A percentile compares a stretch with the other conserved stretches of the same genome.
Evolutionary conservation across 2,113 vertebrate species (phyloP).

Genomic region (Sphaerodactylus townsendi): DNA sequence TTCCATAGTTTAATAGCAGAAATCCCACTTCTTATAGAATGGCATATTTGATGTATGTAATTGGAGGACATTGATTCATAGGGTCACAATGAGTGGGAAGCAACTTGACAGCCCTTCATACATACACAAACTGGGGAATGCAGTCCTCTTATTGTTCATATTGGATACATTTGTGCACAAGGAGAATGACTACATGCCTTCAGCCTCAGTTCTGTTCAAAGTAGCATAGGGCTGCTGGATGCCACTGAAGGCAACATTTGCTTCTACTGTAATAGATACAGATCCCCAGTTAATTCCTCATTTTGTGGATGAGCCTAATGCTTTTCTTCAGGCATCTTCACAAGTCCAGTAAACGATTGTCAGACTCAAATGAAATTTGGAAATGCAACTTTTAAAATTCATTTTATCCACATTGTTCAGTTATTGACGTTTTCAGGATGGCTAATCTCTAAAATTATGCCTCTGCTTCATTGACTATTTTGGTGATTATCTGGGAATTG

Average conservation of each 20-base stretch:
- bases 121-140: background rate
- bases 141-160: slow-evolving; percentile 16
- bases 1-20: background rate
- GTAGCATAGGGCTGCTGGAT: background rate
- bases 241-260: background rate
- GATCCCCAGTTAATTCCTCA: slow-evolving; percentile 32
- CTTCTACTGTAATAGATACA: slow-evolving; percentile 19
- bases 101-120: no score
- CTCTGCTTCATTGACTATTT: slow-evolving; percentile 4
- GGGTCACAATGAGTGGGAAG: no score
- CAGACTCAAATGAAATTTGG: slow-evolving; percentile 6
- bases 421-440: slow-evolving; percentile 13
- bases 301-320: slow-evolving; percentile 25
- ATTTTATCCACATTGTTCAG: background rate
- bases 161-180: background rate
- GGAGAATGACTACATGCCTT: background rate
- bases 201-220: background rate
- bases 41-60: background rate
- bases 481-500: slow-evolving; percentile 3
- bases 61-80: no score
- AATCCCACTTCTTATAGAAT: background rate
- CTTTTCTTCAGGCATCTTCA: background rate
- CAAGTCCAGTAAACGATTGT: slow-evolving; percentile 5
- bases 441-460: slow-evolving; percentile 24
- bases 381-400: slow-evolving; percentile 8